Conservation (phyloP, 2,113 vertebrate genomes). For the Todiramphus chloris region DNA sequence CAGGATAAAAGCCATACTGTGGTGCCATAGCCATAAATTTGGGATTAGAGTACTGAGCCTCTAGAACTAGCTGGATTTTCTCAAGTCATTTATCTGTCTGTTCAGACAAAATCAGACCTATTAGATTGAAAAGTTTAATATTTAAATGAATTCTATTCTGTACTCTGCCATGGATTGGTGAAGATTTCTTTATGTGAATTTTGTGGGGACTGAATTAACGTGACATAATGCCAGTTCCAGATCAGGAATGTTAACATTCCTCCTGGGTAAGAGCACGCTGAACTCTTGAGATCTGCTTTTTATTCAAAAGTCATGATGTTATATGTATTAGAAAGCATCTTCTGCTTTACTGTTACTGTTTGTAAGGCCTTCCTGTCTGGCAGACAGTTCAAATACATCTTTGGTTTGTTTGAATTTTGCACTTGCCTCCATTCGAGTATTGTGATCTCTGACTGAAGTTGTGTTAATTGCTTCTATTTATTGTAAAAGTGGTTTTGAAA, state of each 20-base stretch:
- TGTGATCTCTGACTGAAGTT: neutral
- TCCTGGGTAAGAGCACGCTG: rapidly evolving
- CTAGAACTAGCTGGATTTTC: neutral
- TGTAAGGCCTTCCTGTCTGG: neutral
- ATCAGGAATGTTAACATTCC: neutral
- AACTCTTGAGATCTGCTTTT: neutral
- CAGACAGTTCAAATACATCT: neutral
- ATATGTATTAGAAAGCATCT: neutral
- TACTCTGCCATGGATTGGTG: neutral
- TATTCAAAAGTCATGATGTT: neutral
- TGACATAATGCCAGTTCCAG: neutral
- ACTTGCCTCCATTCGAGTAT: neutral
- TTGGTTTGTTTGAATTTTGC: neutral
- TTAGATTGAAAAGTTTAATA: neutral
- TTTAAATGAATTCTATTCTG: neutral
- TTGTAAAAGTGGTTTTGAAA: neutral
- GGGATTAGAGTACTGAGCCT: neutral
- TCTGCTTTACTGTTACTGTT: neutral
- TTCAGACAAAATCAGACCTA: neutral
- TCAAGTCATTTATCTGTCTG: neutral
- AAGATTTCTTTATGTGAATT: neutral
- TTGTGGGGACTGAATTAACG: rapidly evolving
- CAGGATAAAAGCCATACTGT: neutral
- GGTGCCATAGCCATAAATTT: neutral
- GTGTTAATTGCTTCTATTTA: neutral